A percentile compares a stretch with the other conserved stretches of the same genome.
Conservation (phyloP, 2,797 vertebrate species). For the Sciurus vulgaris region DNA sequence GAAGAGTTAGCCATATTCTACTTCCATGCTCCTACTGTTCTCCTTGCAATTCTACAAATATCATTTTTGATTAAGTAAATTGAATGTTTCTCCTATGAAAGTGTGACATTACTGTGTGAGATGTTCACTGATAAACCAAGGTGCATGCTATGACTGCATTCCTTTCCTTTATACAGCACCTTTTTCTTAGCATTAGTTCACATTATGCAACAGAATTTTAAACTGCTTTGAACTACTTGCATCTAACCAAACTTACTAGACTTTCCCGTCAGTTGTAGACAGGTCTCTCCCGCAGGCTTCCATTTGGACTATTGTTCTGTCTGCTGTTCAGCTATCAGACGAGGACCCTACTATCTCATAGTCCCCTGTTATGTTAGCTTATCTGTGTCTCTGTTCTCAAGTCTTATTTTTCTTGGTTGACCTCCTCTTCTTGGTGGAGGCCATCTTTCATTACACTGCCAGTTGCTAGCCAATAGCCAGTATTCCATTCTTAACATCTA, state of each 20-base stretch:
- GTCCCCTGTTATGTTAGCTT: neutral
- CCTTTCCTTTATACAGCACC: neutral
- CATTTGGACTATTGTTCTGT: too few species aligned
- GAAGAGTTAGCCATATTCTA: neutral
- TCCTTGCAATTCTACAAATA: neutral
- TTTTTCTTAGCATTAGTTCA: neutral
- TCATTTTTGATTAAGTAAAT: constrained; percentile 42
- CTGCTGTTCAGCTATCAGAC: neutral
- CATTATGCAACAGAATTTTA: neutral
- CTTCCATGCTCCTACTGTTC: neutral
- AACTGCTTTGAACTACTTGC: neutral
- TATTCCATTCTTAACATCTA: neutral
- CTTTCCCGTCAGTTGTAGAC: too few species aligned
- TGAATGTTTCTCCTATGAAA: constrained; percentile 8
- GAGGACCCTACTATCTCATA: too few species aligned
- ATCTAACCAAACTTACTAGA: neutral
- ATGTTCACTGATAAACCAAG: neutral
- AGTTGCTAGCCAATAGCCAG: neutral
- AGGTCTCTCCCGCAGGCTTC: neutral
- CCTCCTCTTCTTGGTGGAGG: neutral
- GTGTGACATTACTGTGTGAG: neutral
- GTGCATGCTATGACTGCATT: neutral
- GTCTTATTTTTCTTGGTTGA: neutral
- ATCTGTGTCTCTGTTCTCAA: neutral
- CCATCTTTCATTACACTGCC: neutral